Percentiles rank a stretch among this genome's conserved stretches.
Evolutionary conservation across 2,113 vertebrate genomes (phyloP).

Genomic region (Desmodus rotundus): DNA sequence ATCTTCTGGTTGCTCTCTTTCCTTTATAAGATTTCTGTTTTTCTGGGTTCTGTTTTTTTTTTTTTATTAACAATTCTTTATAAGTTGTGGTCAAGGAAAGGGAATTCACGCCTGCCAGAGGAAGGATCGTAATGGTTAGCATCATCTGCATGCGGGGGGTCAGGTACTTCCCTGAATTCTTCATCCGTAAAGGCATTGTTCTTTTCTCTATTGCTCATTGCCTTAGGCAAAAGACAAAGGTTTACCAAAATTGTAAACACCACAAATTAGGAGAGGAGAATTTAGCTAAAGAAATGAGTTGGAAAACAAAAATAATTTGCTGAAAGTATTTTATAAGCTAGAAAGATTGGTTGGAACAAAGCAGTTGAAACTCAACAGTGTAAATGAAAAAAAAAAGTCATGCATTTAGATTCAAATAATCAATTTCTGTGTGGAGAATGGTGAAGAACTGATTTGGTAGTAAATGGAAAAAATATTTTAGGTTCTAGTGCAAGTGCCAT

Average conservation of each 20-base stretch:
- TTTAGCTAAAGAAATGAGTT: not conserved
- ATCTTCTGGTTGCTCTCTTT: not conserved
- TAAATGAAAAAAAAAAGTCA: not conserved
- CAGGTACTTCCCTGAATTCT: not conserved
- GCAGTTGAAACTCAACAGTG: not conserved
- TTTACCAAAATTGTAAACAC: not conserved
- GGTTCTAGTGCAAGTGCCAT: not conserved
- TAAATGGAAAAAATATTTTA: not conserved
- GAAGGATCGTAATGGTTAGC: not conserved
- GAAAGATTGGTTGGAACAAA: not conserved
- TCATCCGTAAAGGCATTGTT: not conserved
- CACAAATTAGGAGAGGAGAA: not conserved
- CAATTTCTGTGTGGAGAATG: not conserved
- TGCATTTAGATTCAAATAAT: not conserved
- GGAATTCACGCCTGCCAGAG: not conserved
- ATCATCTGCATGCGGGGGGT: not conserved
- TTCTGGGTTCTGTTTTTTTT: not conserved
- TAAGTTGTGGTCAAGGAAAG: not conserved
- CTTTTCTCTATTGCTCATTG: not conserved
- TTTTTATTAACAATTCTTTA: not conserved
- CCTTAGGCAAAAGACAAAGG: not conserved
- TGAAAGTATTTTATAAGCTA: not conserved
- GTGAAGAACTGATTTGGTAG: not conserved
- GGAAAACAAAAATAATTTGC: not conserved
- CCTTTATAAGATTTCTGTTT: not conserved